Conservation (phyloP, 1,140 invertebrate genomes). For the Brachionus calyciflorus region DNA sequence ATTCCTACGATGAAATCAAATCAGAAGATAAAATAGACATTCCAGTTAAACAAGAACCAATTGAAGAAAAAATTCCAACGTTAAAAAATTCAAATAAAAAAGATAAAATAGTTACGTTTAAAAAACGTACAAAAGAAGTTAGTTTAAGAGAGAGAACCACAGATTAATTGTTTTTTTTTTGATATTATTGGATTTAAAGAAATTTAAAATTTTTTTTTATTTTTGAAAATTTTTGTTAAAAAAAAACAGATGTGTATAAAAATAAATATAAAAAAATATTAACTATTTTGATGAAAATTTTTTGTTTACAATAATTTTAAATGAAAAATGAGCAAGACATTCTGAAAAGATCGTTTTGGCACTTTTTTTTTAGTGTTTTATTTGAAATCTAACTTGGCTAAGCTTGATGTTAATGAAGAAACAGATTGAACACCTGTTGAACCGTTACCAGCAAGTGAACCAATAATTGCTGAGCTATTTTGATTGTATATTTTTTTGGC, state of each 20-base stretch:
- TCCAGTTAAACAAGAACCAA: neutral
- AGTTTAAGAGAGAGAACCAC: neutral
- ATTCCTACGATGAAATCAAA: too few species aligned
- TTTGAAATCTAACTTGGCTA: constrained; percentile 15
- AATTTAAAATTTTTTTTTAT: neutral
- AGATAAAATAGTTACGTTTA: constrained; percentile 14
- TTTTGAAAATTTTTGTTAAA: neutral
- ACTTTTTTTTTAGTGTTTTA: constrained; percentile 17
- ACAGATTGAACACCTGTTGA: constrained; percentile 17
- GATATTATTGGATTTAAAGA: neutral
- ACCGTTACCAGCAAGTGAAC: constrained; percentile 2
- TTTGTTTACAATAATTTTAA: too few species aligned
- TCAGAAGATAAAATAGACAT: neutral
- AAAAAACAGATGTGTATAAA: neutral
- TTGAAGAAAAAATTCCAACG: neutral
- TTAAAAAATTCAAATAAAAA: constrained; percentile 12
- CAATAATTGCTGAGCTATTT: constrained; percentile 3
- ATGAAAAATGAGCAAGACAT: neutral
- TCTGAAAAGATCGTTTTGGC: too few species aligned
- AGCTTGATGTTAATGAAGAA: constrained; percentile 26
- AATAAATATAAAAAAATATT: too few species aligned
- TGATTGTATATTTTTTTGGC: constrained; percentile 33
- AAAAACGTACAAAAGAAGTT: constrained; percentile 20
- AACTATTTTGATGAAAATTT: too few species aligned
- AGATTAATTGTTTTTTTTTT: neutral